Base-by-base conservation (phyloP, 35 echinoderm and acorn worm genomes). In the Ophioderma brevispina region DNA sequence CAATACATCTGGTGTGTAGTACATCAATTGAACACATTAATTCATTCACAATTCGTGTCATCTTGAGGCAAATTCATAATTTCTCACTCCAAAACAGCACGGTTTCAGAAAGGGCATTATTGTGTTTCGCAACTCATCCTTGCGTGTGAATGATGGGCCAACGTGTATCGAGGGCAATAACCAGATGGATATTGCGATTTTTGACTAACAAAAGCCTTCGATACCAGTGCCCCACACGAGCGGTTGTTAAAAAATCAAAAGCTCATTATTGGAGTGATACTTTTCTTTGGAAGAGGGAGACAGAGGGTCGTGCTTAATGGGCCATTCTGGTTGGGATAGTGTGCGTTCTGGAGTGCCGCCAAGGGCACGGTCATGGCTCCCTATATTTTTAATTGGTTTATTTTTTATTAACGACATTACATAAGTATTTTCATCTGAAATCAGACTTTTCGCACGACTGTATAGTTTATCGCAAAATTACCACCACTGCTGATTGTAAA, bases 11-110 rank as follows among this genome's bases (percentile, higher is more conserved):
- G 21, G 50, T 90, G 0, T 76, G 1, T 10, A 49, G 25, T 6
- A 89, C 55, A 78, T 18, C 55, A 1, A 11, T 80, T 64, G 76
- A 90, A 70, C 78, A 82, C 31, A 79, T n/a, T 82, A 10, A 17
- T 90, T 38, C 80, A 84, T 39, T 90, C 88, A 1, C 23, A 90
- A 64, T 31, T 55, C 41, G 63, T 6, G 32, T 33, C 88, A 90
- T 36, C 88, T 82, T 25, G 88, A 82, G 14, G 19, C 46, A 5
- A 39, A 63, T 63, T n/a, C n/a, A n/a, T 23, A 39, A n/a, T n/a
- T n/a, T n/a, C n/a, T n/a, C n/a, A n/a, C n/a, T n/a, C n/a, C n/a
- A n/a, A n/a, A n/a, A n/a, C n/a, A n/a, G n/a, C n/a, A n/a, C n/a
- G n/a, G n/a, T n/a, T n/a, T n/a, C n/a, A n/a, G n/a, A n/a, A n/a